Evolutionary conservation across 2,797 vertebrate species (phyloP).

Genomic region (Spondyliosoma cantharus): DNA sequence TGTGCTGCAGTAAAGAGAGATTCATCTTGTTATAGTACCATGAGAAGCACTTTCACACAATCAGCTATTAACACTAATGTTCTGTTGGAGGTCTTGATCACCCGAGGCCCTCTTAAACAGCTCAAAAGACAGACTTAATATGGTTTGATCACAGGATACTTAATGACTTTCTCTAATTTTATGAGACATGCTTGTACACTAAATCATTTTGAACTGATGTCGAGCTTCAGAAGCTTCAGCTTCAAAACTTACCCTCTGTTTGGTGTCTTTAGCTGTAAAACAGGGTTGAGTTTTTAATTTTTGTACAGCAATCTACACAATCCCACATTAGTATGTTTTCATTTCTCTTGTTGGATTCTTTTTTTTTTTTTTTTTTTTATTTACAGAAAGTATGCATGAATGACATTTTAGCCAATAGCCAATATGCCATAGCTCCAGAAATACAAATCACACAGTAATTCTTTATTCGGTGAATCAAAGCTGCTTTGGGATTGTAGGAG

Average conservation of each 20-base stretch:
- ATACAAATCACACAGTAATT: background rate
- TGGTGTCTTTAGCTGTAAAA: background rate
- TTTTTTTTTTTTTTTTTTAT: no score
- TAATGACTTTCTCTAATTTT: background rate
- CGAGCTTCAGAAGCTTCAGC: background rate
- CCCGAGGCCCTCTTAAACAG: background rate
- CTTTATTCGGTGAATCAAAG: no score
- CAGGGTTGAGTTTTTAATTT: background rate
- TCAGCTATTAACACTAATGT: conserved; percentile 7
- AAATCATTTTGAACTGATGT: background rate
- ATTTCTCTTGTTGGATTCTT: background rate
- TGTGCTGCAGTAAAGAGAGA: background rate
- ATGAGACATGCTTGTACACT: background rate
- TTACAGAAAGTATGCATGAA: background rate
- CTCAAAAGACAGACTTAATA: background rate
- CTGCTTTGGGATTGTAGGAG: no score
- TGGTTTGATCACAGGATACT: background rate
- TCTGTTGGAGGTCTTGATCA: background rate
- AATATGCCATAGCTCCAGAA: background rate
- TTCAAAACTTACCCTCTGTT: background rate
- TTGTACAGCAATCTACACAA: background rate
- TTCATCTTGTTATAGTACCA: conserved; percentile 8
- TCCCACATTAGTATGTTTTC: background rate
- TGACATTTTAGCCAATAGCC: background rate
- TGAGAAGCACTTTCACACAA: background rate